Conservation (phyloP, 2,797 vertebrate species). For the Coregonus ussuriensis region DNA sequence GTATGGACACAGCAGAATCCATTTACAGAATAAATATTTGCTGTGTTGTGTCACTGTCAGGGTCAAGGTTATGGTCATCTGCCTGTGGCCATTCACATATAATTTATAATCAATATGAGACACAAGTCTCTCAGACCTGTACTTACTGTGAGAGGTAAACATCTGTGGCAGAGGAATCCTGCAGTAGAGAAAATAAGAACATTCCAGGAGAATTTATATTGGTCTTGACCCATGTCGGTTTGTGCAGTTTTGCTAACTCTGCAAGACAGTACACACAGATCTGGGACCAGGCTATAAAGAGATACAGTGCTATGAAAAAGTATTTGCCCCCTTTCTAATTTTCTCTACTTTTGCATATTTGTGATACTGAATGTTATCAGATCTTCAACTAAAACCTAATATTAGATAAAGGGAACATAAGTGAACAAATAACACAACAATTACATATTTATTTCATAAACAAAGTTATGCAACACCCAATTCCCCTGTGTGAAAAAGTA, state of each 20-base stretch:
- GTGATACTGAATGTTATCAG: no score
- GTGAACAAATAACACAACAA: no score
- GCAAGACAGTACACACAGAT: background rate
- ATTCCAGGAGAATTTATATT: no score
- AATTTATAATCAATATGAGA: background rate
- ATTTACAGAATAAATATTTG: background rate
- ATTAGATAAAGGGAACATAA: no score
- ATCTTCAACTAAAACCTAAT: no score
- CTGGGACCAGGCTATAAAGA: background rate
- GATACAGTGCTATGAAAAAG: no score
- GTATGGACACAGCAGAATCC: background rate
- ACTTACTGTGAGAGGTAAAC: slow-evolving; percentile 62
- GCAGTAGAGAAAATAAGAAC: slow-evolving; percentile 29
- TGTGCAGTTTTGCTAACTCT: background rate
- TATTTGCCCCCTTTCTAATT: no score
- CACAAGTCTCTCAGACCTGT: background rate
- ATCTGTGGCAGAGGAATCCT: slow-evolving; percentile 61
- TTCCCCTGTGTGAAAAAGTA: no score
- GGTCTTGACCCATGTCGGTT: no score
- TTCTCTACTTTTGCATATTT: no score
- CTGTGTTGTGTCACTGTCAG: background rate
- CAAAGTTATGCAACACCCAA: no score
- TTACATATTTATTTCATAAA: no score
- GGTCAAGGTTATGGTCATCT: background rate
- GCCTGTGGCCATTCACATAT: background rate